Conservation (phyloP, 2,888 invertebrate genomes). For the Cerceris ruficornis region DNA sequence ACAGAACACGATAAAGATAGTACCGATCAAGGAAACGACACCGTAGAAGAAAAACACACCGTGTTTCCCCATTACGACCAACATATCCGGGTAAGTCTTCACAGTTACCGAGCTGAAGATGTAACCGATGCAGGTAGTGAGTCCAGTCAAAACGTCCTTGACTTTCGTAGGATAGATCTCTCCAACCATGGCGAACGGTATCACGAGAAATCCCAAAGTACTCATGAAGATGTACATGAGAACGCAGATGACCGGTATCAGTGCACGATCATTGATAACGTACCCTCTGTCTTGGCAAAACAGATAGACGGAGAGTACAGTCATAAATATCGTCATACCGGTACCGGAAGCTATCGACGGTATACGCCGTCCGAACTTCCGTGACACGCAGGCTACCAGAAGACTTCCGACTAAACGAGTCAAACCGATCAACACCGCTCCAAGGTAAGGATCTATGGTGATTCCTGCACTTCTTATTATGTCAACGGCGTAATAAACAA, state of each 20-base stretch:
- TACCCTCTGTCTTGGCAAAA: conserved; percentile 72
- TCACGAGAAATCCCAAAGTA: conserved; percentile 83
- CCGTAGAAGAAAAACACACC: conserved; percentile 84
- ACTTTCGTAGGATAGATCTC: conserved; percentile 84
- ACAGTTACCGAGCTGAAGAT: conserved; percentile 83
- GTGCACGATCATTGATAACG: conserved; percentile 63
- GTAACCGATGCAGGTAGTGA: conserved; percentile 82
- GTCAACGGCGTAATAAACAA: conserved; percentile 84
- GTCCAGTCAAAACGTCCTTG: conserved; percentile 83
- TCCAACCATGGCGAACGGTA: conserved; percentile 84
- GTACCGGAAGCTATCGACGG: conserved; percentile 84
- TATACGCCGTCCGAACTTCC: conserved; percentile 84
- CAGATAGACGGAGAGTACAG: conserved; percentile 81
- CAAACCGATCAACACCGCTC: conserved; percentile 83
- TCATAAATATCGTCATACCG: conserved; percentile 84
- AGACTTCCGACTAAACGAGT: conserved; percentile 82
- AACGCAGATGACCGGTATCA: conserved; percentile 81
- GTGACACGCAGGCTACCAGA: conserved; percentile 82
- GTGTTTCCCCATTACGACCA: conserved; percentile 77
- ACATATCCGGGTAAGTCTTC: conserved; percentile 83
- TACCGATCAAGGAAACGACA: conserved; percentile 81
- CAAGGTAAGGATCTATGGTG: conserved; percentile 81
- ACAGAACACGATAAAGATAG: conserved; percentile 81
- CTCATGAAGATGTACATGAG: conserved; percentile 83
- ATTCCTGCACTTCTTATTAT: conserved; percentile 82